These are phyloP conservation scores for Heterotilapia buettikoferi DNA, from an alignment of 2,113 vertebrate genomes.

Conservation along the genomic window DNA sequence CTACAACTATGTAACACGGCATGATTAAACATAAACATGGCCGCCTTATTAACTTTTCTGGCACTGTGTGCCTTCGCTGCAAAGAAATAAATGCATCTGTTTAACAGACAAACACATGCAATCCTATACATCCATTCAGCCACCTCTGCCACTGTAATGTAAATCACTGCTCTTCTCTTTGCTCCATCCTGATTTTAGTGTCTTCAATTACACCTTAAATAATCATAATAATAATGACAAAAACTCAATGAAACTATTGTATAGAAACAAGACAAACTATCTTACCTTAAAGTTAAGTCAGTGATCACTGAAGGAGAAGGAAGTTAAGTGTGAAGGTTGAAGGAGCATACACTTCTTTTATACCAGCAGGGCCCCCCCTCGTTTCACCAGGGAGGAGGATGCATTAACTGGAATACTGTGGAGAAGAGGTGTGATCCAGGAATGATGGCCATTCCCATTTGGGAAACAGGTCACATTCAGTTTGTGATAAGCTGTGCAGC, in stretches of 20 bases:
- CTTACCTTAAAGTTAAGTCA: constrained; percentile 37
- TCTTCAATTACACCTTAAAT: background rate
- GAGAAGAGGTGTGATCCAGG: constrained; percentile 52
- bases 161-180: background rate
- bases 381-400: constrained; percentile 42
- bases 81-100: background rate
- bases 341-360: constrained; percentile 58
- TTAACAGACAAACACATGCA: background rate
- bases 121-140: background rate
- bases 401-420: constrained; percentile 21
- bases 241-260: background rate
- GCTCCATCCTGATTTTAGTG: background rate
- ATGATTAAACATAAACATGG: background rate
- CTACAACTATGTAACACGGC: background rate
- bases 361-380: background rate
- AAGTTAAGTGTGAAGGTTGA: background rate
- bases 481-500: constrained; percentile 24
- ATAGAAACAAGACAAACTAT: background rate
- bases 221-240: background rate
- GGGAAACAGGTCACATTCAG: constrained; percentile 27
- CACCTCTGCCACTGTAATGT: background rate
- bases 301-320: background rate
- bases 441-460: constrained; percentile 39
- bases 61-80: background rate
- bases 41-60: background rate